These are phyloP conservation scores for Hippopotamus amphibius DNA, from an alignment of 2,113 vertebrate genomes.

Conservation along the genomic window DNA sequence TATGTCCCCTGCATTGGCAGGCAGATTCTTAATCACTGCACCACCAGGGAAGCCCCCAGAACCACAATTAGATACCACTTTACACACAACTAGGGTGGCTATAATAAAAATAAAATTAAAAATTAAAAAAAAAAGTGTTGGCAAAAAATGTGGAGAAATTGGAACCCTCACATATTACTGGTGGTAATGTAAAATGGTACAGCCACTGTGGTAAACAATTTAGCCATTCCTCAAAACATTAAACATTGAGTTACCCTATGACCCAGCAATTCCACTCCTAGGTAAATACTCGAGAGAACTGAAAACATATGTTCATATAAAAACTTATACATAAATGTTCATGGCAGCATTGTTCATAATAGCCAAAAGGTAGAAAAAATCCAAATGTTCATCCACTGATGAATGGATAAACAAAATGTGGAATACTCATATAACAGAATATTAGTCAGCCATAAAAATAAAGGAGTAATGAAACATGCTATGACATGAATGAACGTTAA, in stretches of 20 bases:
- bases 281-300: slow-evolving; percentile 13
- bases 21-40: no score
- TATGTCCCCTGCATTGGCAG: no score
- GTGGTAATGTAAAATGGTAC: slow-evolving; percentile 27
- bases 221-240: slow-evolving; percentile 14
- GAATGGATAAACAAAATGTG: slow-evolving; percentile 33
- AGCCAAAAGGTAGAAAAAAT: slow-evolving; percentile 36
- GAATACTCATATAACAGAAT: background rate
- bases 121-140: background rate
- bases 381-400: background rate
- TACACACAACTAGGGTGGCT: background rate
- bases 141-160: background rate
- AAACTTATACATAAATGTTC: background rate
- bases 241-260: background rate
- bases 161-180: background rate
- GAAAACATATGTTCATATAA: background rate
- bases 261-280: background rate
- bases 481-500: background rate
- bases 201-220: background rate
- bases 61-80: background rate
- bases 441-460: slow-evolving; percentile 38
- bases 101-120: background rate
- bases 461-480: slow-evolving; percentile 29
- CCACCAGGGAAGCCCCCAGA: no score
- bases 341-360: background rate